These are phyloP conservation scores for Unio delphinus DNA, from an alignment of 2,888 invertebrate species.

Conservation along the genomic window DNA sequence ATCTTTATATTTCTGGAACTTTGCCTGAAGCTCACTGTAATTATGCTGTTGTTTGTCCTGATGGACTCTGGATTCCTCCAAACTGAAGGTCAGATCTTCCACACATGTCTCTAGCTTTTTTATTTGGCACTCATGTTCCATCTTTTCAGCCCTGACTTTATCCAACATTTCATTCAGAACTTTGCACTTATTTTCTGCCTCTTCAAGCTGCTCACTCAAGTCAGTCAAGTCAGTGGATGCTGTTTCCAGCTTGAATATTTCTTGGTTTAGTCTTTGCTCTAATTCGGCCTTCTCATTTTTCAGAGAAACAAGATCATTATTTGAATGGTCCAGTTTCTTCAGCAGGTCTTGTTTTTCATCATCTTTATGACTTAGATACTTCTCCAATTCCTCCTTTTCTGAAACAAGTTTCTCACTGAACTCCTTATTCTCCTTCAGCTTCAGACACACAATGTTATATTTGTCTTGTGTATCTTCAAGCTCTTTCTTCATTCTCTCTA, in stretches of 20 bases:
- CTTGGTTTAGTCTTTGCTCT: neutral
- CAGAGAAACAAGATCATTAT: constrained; percentile 1
- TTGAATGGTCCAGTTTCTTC: constrained; percentile 10
- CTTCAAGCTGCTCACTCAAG: constrained; percentile 6
- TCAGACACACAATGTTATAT: neutral
- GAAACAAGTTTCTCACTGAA: constrained; percentile 3
- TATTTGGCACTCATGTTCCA: neutral
- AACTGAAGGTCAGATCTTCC: too few species aligned
- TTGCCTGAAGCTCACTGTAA: too few species aligned
- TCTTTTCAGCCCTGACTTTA: neutral
- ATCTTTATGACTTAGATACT: constrained; percentile 18
- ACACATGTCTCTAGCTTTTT: too few species aligned
- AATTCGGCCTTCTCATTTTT: neutral
- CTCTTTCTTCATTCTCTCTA: neutral
- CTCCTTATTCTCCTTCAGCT: constrained; percentile 2
- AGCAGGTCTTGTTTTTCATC: constrained; percentile 22
- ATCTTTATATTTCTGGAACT: too few species aligned
- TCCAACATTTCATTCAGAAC: constrained; percentile 3
- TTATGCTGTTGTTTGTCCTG: too few species aligned
- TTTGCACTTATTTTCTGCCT: constrained; percentile 16
- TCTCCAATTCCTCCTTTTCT: constrained; percentile 26
- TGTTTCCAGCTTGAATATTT: neutral
- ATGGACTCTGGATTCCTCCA: too few species aligned
- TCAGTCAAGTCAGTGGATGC: constrained; percentile 1
- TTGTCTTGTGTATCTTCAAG: neutral